These are phyloP conservation scores for Asteroscopus sphinx DNA, from an alignment of 2,888 invertebrate genomes.

Conservation along the genomic window DNA sequence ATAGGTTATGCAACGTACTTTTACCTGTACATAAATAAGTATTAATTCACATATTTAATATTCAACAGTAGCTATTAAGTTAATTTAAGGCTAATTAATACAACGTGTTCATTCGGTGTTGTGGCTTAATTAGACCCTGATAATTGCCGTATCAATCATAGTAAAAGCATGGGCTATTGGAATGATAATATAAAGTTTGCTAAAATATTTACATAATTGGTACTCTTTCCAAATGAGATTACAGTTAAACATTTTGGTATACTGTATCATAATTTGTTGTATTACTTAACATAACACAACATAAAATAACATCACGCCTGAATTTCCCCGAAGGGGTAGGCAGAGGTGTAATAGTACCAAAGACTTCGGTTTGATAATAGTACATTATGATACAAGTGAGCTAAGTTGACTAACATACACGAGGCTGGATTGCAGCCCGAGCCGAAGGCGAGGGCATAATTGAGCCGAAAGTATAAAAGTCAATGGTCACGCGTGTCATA, in stretches of 20 bases:
- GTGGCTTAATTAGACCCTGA: constrained; percentile 43
- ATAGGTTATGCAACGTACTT: constrained; percentile 10
- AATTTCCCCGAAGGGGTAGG: no score
- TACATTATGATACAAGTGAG: no score
- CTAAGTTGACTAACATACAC: no score
- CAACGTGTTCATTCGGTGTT: constrained; percentile 38
- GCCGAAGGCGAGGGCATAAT: no score
- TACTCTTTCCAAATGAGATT: background rate
- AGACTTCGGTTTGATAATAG: no score
- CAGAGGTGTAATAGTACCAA: no score
- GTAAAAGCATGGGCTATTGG: constrained; percentile 47
- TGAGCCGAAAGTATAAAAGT: no score
- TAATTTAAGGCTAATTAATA: constrained; percentile 46
- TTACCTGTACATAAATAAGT: constrained; percentile 23
- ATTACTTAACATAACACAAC: no score
- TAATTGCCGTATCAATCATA: constrained; percentile 60
- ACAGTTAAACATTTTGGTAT: background rate
- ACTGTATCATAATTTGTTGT: no score
- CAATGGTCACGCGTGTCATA: no score
- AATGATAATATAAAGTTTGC: constrained; percentile 18
- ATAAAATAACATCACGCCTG: no score
- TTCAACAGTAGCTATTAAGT: constrained; percentile 40
- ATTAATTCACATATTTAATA: constrained; percentile 36
- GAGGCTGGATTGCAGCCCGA: no score
- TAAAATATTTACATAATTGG: constrained; percentile 2